phyloP scores from a whole-genome alignment of 2,888 invertebrate genomes.

The Tryphoninae sp. region DNA sequence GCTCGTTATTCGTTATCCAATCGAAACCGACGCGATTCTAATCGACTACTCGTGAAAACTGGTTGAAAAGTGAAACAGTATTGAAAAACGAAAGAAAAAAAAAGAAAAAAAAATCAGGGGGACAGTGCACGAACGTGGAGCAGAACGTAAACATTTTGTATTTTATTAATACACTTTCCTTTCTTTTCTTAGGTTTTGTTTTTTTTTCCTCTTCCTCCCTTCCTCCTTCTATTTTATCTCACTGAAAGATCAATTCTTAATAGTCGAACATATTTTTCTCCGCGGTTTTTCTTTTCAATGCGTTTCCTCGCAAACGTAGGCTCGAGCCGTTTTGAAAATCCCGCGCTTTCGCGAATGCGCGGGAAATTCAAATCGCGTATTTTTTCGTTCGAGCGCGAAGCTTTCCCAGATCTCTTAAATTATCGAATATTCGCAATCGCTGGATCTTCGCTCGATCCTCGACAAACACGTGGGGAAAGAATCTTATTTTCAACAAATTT shows the following conservation, averaged over 20 bases:
- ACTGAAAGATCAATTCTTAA: constrained; percentile 41
- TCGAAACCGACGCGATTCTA: constrained; percentile 18
- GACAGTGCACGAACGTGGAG: constrained; percentile 73
- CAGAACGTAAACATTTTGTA: constrained; percentile 74
- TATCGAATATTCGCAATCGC: constrained; percentile 4
- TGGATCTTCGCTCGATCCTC: background rate
- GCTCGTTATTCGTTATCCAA: constrained; percentile 24
- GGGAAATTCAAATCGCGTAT: constrained; percentile 1
- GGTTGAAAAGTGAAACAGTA: constrained; percentile 44
- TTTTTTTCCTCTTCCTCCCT: constrained; percentile 33
- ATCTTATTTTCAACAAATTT: constrained; percentile 42
- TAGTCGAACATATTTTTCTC: constrained; percentile 53
- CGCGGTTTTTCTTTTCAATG: constrained; percentile 4
- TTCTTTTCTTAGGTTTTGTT: constrained; percentile 33
- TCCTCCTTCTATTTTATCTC: constrained; percentile 42
- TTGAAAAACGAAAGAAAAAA: constrained; percentile 21
- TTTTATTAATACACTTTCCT: constrained; percentile 75
- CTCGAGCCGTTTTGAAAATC: background rate
- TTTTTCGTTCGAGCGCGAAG: constrained; percentile 12
- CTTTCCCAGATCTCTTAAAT: background rate
- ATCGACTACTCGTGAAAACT: constrained; percentile 34
- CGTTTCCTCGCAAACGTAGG: background rate
- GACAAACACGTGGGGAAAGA: constrained; percentile 1
- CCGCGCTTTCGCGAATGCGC: constrained; percentile 11
- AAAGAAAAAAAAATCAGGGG: constrained; percentile 56